A percentile compares a stretch with the other conserved stretches of the same genome.
Conservation (phyloP, 1,140 invertebrate genomes). For the Drosophila melanica region DNA sequence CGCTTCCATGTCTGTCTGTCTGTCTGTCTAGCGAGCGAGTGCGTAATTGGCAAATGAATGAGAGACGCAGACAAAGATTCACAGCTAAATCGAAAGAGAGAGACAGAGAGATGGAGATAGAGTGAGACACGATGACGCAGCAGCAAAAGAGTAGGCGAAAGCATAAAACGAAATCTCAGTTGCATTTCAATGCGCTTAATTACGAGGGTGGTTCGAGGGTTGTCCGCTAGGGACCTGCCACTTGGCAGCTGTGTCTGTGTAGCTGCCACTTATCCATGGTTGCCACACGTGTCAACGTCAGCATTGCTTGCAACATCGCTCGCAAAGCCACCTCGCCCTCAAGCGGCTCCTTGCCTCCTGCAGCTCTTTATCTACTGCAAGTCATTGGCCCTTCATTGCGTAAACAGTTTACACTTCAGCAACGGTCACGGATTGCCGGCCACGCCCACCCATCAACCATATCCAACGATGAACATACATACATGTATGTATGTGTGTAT, state of each 20-base stretch:
- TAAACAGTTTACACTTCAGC: conserved; percentile 52
- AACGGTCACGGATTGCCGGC: conserved; percentile 54
- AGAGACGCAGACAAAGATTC: conserved; percentile 8
- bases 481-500: not conserved
- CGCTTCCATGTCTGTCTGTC: conserved; percentile 33
- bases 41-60: conserved; percentile 75
- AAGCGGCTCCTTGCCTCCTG: conserved; percentile 6
- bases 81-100: not conserved
- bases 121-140: conserved; percentile 53
- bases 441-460: conserved; percentile 46
- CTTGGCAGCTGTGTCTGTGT: conserved; percentile 21
- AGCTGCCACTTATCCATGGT: conserved; percentile 35
- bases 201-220: conserved; percentile 48
- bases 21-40: conserved; percentile 26
- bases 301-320: conserved; percentile 33
- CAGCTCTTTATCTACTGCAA: conserved; percentile 40
- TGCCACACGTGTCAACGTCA: conserved; percentile 47
- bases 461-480: no score
- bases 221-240: conserved; percentile 12
- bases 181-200: conserved; percentile 60
- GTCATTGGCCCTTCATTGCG: conserved; percentile 63
- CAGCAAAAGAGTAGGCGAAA: conserved; percentile 18
- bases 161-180: conserved; percentile 44
- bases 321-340: conserved; percentile 18
- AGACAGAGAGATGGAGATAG: not conserved